Base-by-base conservation (phyloP, 1,140 invertebrate genomes). In the Drosophila sturtevanti region DNA sequence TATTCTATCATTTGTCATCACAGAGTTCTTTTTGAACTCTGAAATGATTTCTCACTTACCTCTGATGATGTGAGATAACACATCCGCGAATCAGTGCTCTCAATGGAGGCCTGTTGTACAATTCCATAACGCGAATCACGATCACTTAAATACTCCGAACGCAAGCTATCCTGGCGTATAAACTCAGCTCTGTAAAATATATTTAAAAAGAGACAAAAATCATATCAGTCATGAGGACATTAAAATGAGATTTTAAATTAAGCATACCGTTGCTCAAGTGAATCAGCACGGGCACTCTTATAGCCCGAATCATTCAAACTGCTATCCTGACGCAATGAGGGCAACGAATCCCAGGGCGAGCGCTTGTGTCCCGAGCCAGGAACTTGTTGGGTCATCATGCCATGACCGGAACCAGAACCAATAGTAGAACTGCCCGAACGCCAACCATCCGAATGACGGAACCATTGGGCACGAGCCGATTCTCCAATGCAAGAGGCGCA, bases 31-130 rank as follows among this genome's bases (percentile, higher is more conserved):
- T 1, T 14, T 41, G 0, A 31, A 4, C 5, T 31, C 1, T 31
- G 4, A 14, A 38, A 4, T 14, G 6, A 21, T 10, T 11, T 16
- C 1, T 16, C 5, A 94, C 96, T 97, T 94, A 98, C 97, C 97
- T 98, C 97, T 76, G 97, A 98, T 61, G 97, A 98, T 72, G 97
- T 98, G 90, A 98, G 94, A 93, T 98, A 98, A 93, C 97, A 98
- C 63, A 98, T 95, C 77, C 97, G 94, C 60, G 97, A 98, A 93
- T 98, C 97, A 14, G 97, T 97, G 92, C 97, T 98, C 90, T 98
- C 97, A 56, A 98, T 95, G 59, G 97, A 98, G 41, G 97, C 96
- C 92, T 98, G 97, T 92, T 98, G 97, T 77, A 97, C 96, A 92
- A 98, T 97, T 72, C 95, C 95, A 92, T 97, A 97, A 68, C 97